Conservation (phyloP, 2,888 invertebrate species). For the Eupithecia subumbrata region DNA sequence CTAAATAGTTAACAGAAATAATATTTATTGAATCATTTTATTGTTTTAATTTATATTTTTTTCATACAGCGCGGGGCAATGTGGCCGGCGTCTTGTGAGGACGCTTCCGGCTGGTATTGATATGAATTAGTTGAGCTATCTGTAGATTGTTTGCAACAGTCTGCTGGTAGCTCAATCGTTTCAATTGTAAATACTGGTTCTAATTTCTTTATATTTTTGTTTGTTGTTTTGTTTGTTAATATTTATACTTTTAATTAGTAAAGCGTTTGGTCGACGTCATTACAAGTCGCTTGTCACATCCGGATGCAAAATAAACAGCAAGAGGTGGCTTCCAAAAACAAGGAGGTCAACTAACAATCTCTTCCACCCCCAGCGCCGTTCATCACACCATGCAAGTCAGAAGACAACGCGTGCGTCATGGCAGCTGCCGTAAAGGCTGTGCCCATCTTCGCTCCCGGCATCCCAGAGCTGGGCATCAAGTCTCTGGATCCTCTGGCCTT, state of each 20-base stretch:
- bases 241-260: not conserved
- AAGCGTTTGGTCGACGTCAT: not conserved
- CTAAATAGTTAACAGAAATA: no score
- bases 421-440: constrained; percentile 62
- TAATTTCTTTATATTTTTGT: no score
- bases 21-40: no score
- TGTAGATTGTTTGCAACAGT: no score
- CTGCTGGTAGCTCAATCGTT: no score
- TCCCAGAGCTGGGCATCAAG: constrained; percentile 64
- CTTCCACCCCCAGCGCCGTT: constrained; percentile 61
- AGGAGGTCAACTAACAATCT: not conserved
- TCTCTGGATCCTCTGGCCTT: constrained; percentile 68
- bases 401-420: constrained; percentile 60
- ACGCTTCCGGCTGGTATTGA: no score
- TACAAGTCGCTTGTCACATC: not conserved
- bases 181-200: no score
- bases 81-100: no score
- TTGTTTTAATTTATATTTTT: no score
- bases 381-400: constrained; percentile 65
- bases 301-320: not conserved
- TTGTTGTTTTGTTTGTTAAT: not conserved
- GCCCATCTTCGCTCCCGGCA: constrained; percentile 60
- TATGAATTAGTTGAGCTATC: no score
- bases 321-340: not conserved
- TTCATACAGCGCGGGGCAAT: no score